Conservation (phyloP, 2,888 invertebrate genomes). For the Idaea dimidiata region DNA sequence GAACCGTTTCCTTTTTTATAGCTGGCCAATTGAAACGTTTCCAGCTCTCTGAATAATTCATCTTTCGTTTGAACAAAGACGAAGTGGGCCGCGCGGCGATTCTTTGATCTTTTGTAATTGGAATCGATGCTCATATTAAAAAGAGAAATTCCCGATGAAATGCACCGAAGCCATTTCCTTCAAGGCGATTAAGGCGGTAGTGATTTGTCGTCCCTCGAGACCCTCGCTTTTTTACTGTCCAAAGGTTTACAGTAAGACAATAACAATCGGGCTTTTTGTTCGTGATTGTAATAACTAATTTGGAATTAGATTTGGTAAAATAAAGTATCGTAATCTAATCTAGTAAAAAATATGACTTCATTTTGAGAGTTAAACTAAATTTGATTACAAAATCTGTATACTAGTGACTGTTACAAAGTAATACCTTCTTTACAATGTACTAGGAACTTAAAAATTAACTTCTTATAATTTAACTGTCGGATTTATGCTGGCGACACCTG, state of each 20-base stretch:
- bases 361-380: background rate
- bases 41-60: constrained; percentile 81
- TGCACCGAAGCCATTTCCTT: constrained; percentile 76
- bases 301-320: constrained; percentile 14
- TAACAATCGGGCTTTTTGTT: constrained; percentile 20
- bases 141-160: constrained; percentile 77
- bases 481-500: constrained; percentile 74
- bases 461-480: constrained; percentile 60
- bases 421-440: constrained; percentile 5
- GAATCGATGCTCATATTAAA: constrained; percentile 82
- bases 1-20: constrained; percentile 80
- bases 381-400: too few relatives aligned
- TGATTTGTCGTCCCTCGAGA: constrained; percentile 56
- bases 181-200: constrained; percentile 67
- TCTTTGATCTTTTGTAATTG: constrained; percentile 82
- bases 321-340: background rate
- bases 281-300: constrained; percentile 24
- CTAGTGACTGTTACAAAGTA: background rate
- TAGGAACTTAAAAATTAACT: constrained; percentile 33
- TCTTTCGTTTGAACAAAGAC: constrained; percentile 81
- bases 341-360: constrained; percentile 13
- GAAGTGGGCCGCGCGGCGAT: constrained; percentile 80
- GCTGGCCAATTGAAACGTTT: constrained; percentile 81
- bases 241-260: constrained; percentile 24
- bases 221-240: constrained; percentile 30